Conservation (phyloP, 2,113 vertebrate species). For the Prolemur simus region DNA sequence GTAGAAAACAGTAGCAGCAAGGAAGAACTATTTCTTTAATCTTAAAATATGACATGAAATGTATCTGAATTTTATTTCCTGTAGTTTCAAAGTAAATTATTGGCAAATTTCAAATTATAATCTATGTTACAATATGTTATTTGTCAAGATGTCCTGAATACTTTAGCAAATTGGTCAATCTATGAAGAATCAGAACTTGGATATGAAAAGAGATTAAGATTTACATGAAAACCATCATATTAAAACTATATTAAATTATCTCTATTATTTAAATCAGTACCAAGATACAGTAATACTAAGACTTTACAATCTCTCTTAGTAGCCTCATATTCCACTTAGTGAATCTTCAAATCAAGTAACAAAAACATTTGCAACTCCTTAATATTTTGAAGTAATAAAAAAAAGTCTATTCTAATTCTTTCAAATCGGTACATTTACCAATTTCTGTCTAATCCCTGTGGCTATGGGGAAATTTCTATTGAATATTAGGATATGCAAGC, state of each 20-base stretch:
- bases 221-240: background rate
- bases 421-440: background rate
- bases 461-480: background rate
- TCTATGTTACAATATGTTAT: background rate
- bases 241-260: background rate
- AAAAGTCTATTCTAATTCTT: background rate
- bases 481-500: background rate
- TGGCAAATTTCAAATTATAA: background rate
- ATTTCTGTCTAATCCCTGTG: background rate
- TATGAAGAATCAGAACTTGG: background rate
- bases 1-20: background rate
- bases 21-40: background rate
- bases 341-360: background rate
- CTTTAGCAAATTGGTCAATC: background rate
- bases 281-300: background rate
- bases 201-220: background rate
- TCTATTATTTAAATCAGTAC: background rate
- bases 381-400: too few relatives aligned
- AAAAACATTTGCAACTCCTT: too few relatives aligned
- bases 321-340: background rate
- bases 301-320: background rate
- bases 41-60: background rate
- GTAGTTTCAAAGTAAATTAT: background rate
- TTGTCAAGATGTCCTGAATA: background rate
- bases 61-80: background rate